phyloP scores from a whole-genome alignment of 1,140 invertebrate species.

The Epicauta chinensis region DNA sequence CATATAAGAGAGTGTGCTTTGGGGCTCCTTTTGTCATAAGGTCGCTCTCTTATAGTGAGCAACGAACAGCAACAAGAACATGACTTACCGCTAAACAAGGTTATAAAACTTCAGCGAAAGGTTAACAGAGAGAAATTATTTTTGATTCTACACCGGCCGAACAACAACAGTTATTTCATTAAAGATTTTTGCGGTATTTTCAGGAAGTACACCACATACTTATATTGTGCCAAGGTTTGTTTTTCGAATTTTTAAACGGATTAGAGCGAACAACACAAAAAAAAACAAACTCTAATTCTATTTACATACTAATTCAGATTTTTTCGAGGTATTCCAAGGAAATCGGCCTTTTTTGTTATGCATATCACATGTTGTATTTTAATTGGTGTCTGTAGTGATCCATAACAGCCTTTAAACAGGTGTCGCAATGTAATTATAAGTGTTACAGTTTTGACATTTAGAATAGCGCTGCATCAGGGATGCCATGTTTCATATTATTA shows the following conservation, averaged over 20 bases:
- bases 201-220: too few relatives aligned
- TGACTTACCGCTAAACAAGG: slow-evolving; percentile 20
- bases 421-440: slow-evolving; percentile 17
- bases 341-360: too few relatives aligned
- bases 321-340: too few relatives aligned
- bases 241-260: too few relatives aligned
- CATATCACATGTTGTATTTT: neutral
- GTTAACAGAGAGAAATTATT: slow-evolving; percentile 18
- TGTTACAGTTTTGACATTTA: slow-evolving; percentile 23
- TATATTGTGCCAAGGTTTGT: too few relatives aligned
- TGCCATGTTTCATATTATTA: slow-evolving; percentile 7
- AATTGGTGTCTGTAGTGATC: slow-evolving; percentile 11
- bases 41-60: slow-evolving; percentile 14
- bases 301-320: too few relatives aligned
- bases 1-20: slow-evolving; percentile 1
- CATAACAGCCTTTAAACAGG: slow-evolving; percentile 11
- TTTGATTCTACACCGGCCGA: slow-evolving; percentile 6
- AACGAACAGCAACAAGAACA: slow-evolving; percentile 11
- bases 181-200: neutral
- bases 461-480: slow-evolving; percentile 14
- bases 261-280: too few relatives aligned
- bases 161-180: slow-evolving; percentile 11
- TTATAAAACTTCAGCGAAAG: slow-evolving; percentile 15
- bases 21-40: slow-evolving; percentile 17
- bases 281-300: too few relatives aligned